Conservation (phyloP, 2,888 invertebrate genomes). For the Habrosyne pyritoides region DNA sequence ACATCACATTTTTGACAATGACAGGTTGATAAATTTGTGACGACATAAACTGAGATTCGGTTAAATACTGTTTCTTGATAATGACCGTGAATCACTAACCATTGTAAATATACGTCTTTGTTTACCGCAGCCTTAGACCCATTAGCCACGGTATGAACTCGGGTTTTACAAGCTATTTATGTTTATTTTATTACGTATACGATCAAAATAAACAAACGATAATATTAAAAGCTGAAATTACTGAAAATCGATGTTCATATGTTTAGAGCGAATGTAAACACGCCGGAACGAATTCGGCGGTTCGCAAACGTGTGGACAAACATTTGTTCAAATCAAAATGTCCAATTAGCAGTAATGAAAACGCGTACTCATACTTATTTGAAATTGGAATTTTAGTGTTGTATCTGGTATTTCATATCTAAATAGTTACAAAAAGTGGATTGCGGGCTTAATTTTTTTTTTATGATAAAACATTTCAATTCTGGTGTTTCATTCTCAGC, state of each 20-base stretch:
- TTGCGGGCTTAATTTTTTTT: no score
- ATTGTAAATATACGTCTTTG: no score
- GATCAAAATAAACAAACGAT: conserved; percentile 4
- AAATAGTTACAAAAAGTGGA: no score
- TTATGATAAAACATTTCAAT: no score
- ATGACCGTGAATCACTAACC: no score
- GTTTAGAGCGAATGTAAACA: conserved; percentile 1
- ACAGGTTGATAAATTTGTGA: no score
- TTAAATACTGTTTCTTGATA: no score
- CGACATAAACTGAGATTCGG: no score
- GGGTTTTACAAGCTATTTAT: background rate
- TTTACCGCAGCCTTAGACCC: background rate
- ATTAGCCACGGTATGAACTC: background rate
- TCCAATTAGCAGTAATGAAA: background rate
- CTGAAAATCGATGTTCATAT: conserved; percentile 2
- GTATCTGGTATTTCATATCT: background rate
- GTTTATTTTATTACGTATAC: background rate
- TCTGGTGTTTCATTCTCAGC: no score
- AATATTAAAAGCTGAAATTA: conserved; percentile 1
- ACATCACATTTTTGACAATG: no score
- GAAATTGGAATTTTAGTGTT: background rate
- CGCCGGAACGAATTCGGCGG: background rate
- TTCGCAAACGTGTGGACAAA: background rate
- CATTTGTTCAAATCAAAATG: conserved; percentile 3
- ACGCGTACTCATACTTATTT: background rate